These are phyloP conservation scores for Leucopternis melanops DNA, from an alignment of 2,113 vertebrate genomes.

Conservation along the genomic window DNA sequence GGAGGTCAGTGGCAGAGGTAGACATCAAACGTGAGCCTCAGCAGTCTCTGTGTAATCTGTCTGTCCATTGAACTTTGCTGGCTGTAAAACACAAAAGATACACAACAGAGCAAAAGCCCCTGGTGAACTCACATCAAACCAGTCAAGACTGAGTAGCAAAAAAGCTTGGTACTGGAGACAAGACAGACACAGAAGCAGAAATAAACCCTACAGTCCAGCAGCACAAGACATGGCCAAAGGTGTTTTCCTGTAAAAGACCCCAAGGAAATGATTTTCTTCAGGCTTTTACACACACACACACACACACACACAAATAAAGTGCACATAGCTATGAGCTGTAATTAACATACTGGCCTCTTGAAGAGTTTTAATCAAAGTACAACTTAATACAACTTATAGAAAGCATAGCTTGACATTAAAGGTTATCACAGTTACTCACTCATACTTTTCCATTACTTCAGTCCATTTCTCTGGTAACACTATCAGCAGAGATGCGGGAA, in stretches of 20 bases:
- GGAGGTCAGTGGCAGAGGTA: not conserved
- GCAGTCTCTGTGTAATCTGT: not conserved
- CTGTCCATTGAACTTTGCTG: not conserved
- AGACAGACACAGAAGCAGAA: not conserved
- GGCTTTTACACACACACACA: not conserved
- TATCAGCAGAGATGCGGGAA: not conserved
- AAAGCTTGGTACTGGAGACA: not conserved
- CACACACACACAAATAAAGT: not conserved
- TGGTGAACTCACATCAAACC: conserved; percentile 27
- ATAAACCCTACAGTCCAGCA: not conserved
- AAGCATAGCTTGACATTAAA: not conserved
- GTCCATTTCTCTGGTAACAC: not conserved
- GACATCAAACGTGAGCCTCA: not conserved
- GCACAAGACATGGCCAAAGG: not conserved
- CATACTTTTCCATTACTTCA: not conserved
- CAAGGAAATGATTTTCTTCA: not conserved
- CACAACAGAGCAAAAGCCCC: not conserved
- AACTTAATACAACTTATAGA: not conserved
- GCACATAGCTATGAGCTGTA: not conserved
- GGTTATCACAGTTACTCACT: not conserved
- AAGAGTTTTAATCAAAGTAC: not conserved
- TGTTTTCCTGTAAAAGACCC: not conserved
- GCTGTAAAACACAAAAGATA: conserved; percentile 2
- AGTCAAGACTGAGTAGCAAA: not conserved
- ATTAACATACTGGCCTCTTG: not conserved